A percentile compares a stretch with the other conserved stretches of the same genome.
phyloP scores from a whole-genome alignment of 2,888 invertebrate genomes.

The Archips crataeganus region DNA sequence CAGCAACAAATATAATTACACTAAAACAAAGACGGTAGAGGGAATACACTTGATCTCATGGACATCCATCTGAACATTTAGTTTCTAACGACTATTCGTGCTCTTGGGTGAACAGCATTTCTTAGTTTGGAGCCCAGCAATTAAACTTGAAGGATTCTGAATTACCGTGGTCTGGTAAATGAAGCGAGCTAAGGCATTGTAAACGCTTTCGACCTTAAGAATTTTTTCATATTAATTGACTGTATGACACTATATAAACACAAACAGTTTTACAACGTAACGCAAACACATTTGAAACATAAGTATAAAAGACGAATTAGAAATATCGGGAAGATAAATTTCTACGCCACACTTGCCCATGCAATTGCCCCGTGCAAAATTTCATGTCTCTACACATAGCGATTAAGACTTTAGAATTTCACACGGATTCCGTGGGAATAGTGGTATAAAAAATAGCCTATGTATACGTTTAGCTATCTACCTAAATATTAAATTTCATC shows the following conservation, averaged over 20 bases:
- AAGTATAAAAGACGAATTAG: neutral
- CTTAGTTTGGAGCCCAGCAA: slow-evolving; percentile 11
- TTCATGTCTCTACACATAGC: too few relatives aligned
- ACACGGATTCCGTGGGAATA: too few relatives aligned
- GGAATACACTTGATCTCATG: neutral
- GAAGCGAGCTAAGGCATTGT: neutral
- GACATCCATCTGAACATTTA: neutral
- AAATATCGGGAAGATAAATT: neutral
- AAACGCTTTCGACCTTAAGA: neutral
- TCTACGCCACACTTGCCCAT: too few relatives aligned
- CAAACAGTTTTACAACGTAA: neutral
- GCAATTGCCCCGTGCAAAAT: too few relatives aligned
- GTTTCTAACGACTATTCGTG: slow-evolving; percentile 2
- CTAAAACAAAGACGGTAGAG: neutral
- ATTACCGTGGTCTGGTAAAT: slow-evolving; percentile 4
- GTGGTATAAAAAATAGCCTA: too few relatives aligned
- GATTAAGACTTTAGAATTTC: too few relatives aligned
- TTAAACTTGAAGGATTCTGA: slow-evolving; percentile 8
- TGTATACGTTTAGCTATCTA: too few relatives aligned
- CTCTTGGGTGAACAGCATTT: slow-evolving; percentile 1
- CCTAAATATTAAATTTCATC: too few relatives aligned
- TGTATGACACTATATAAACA: neutral
- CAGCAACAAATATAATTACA: neutral
- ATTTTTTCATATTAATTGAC: neutral
- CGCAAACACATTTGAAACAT: neutral